Conservation (phyloP, 2,888 invertebrate species). For the Caenorhabditis zanzibari region DNA sequence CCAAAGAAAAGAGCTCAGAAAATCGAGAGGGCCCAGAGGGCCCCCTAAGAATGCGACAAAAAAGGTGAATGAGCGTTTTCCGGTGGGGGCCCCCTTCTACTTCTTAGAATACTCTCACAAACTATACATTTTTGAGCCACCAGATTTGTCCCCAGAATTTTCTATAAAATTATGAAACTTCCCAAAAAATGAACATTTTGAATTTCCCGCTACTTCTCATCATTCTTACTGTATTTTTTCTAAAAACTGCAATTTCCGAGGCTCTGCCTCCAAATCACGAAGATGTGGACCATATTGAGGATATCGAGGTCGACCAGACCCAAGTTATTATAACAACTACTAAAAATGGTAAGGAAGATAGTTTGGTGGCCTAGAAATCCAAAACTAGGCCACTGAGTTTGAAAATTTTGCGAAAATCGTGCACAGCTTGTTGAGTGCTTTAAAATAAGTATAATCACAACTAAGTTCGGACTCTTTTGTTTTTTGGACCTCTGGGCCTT, state of each 20-base stretch:
- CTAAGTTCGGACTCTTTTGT: not conserved
- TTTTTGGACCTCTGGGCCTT: too few relatives aligned
- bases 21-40: slow-evolving; percentile 9
- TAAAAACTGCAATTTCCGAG: not conserved
- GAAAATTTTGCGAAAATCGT: not conserved
- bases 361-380: too few relatives aligned
- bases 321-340: slow-evolving; percentile 80
- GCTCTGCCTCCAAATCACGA: slow-evolving; percentile 23
- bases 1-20: not conserved
- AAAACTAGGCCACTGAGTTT: too few relatives aligned
- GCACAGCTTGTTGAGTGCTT: not conserved
- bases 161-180: slow-evolving; percentile 1
- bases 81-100: slow-evolving; percentile 26
- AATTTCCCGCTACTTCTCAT: not conserved
- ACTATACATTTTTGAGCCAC: slow-evolving; percentile 30
- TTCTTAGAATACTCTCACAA: not conserved
- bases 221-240: not conserved
- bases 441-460: slow-evolving; percentile 11
- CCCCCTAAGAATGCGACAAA: slow-evolving; percentile 58
- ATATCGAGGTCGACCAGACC: slow-evolving; percentile 77
- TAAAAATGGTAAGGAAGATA: slow-evolving; percentile 70
- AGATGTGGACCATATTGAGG: slow-evolving; percentile 76
- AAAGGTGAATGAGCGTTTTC: slow-evolving; percentile 61
- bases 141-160: not conserved
- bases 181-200: not conserved